These are phyloP conservation scores for Mayetiola destructor DNA, from an alignment of 2,888 invertebrate species.

Conservation along the genomic window DNA sequence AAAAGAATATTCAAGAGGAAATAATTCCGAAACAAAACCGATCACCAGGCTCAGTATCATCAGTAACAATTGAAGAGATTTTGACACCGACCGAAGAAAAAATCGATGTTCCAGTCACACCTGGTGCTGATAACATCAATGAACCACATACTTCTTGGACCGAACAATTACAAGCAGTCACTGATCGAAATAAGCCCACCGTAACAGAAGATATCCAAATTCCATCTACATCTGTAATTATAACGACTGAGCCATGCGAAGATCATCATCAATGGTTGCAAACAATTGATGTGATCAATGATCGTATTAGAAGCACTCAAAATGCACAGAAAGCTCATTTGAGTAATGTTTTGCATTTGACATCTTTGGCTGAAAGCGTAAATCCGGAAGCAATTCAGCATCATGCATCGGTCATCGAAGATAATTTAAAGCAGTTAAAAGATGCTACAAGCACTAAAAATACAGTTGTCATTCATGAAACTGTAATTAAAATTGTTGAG, in stretches of 20 bases:
- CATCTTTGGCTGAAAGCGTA: conserved; percentile 42
- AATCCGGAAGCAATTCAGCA: conserved; percentile 41
- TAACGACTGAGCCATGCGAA: conserved; percentile 19
- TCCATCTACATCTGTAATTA: neutral
- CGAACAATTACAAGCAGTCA: neutral
- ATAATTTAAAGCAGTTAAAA: conserved; percentile 37
- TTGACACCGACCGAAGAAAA: conserved; percentile 34
- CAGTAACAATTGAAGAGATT: conserved; percentile 41
- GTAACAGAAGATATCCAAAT: neutral
- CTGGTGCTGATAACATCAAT: conserved; percentile 24
- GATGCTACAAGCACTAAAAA: conserved; percentile 45
- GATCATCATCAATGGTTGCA: conserved; percentile 39
- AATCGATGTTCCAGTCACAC: conserved; percentile 38
- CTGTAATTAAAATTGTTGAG: conserved; percentile 59
- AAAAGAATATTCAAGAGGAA: too few relatives aligned
- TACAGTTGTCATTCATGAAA: conserved; percentile 46
- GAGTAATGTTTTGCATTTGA: conserved; percentile 47
- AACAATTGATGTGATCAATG: conserved; percentile 38
- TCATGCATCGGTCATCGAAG: conserved; percentile 42
- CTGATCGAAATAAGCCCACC: too few relatives aligned
- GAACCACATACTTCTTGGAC: conserved; percentile 26
- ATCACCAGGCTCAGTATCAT: conserved; percentile 22
- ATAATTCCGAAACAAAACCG: too few relatives aligned
- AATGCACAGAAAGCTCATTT: conserved; percentile 40
- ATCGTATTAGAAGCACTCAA: conserved; percentile 41